Evolutionary conservation across 2,113 vertebrate genomes (phyloP).

Genomic region (Coregonus clupeaformis): DNA sequence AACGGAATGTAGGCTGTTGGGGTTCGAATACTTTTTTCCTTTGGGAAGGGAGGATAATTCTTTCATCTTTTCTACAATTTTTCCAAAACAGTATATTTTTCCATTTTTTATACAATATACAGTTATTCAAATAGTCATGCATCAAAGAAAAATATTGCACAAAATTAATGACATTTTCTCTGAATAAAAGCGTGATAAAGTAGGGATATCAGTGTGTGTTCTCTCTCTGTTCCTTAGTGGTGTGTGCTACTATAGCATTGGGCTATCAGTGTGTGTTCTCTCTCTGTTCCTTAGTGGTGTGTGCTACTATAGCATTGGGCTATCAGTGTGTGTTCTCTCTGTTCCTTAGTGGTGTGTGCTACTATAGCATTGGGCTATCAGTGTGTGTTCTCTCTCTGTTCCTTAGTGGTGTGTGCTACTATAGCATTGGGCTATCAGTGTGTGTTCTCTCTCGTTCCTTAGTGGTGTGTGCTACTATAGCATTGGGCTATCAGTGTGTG

Average conservation of each 20-base stretch:
- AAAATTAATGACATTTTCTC: conserved; percentile 80
- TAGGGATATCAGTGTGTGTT: conserved; percentile 54
- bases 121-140: conserved; percentile 90
- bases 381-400: too few species aligned
- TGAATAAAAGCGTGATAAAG: conserved; percentile 66
- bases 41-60: conserved; percentile 25
- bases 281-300: too few species aligned
- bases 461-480: too few species aligned
- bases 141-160: conserved; percentile 95
- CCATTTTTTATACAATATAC: conserved; percentile 73
- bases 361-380: too few species aligned
- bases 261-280: too few species aligned
- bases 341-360: too few species aligned
- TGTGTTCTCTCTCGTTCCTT: too few species aligned
- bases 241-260: neutral
- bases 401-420: too few species aligned
- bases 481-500: too few species aligned
- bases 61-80: conserved; percentile 57
- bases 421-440: too few species aligned
- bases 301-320: too few species aligned
- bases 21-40: conserved; percentile 60
- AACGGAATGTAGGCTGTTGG: conserved; percentile 82
- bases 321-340: too few species aligned
- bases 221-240: conserved; percentile 43
- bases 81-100: conserved; percentile 76